Base-by-base conservation (phyloP, 2,797 vertebrate genomes). In the Synanceia verrucosa region DNA sequence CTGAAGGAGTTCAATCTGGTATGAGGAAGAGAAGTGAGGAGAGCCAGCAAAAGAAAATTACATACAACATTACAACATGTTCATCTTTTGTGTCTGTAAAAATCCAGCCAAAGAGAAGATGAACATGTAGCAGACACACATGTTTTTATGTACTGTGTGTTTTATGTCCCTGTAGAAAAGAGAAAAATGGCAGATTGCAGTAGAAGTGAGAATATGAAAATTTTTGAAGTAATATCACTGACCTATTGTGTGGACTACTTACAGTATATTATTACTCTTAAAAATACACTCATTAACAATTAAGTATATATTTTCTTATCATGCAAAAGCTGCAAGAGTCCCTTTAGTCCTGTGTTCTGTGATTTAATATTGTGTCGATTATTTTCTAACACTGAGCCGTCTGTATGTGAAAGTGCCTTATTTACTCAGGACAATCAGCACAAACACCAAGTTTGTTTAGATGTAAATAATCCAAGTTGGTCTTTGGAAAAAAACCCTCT, bases 1-100 rank as follows among this genome's bases (percentile, higher is more conserved):
- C 94, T 96, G 55, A 90, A 82, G 79, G 95, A 97, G 28, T 96
- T 96, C 92, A 96, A 95, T 72, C 87, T 97, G 19, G 94, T 97
- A 73, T 96, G 82, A 66, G 21, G 24, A 65, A 16, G 16, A 53
- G 18, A 31, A 28, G 50, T 1, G 26, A 65, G 9, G 18, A 47
- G 19, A 41, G 41, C 46, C 31, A 12, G 18, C 44, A 19, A 12
- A 18, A 4, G 36, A 61, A 9, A 70, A 33, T 48, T 23, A 31
- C 6, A 21, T 34, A 3, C 48, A 37, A 57, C 9, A 24, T 63
- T 55, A 9, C 61, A 50, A 46, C 36, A 26, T 36, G 29, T 73
- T 34, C 13, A 48, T 61, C 14, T 62, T 43, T 29, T 28, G 48
- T 63, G 39, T 56, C 36, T 36, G 24, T 62, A 57, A 41, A 68